These are phyloP conservation scores for Hyalella azteca DNA, from an alignment of 2,888 invertebrate genomes.

Conservation along the genomic window DNA sequence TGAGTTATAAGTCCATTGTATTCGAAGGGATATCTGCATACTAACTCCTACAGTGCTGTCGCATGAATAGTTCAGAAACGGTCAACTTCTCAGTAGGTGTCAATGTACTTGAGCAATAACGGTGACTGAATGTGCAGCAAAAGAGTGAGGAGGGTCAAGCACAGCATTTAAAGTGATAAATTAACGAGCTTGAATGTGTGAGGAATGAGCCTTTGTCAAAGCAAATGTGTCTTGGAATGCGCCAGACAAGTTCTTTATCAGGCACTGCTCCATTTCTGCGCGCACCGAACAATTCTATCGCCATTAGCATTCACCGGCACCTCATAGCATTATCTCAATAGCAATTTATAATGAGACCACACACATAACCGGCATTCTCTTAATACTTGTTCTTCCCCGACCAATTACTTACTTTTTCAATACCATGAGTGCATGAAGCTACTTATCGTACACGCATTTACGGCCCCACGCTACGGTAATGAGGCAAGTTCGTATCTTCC, in stretches of 20 bases:
- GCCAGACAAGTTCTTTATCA: background rate
- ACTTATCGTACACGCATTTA: background rate
- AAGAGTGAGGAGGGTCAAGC: background rate
- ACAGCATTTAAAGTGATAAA: background rate
- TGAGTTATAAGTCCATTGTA: no score
- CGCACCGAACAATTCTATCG: background rate
- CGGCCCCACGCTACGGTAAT: background rate
- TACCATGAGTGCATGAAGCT: background rate
- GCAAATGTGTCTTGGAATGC: background rate
- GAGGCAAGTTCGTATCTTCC: constrained; percentile 5
- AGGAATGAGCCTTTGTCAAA: background rate
- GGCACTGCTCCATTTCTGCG: background rate
- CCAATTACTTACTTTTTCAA: constrained; percentile 20
- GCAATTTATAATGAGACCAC: constrained; percentile 3
- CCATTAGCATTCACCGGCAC: background rate
- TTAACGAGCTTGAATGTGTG: background rate
- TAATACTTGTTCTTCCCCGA: background rate
- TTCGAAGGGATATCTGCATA: no score
- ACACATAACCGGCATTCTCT: background rate
- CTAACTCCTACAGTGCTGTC: no score
- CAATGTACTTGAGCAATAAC: no score
- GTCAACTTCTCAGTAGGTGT: no score
- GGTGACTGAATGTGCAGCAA: no score
- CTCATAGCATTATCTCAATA: background rate
- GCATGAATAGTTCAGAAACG: no score